Percentiles rank a stretch among this genome's conserved stretches.
Conservation (phyloP, 2,797 vertebrate genomes). For the Sphenopsis melanotis region DNA sequence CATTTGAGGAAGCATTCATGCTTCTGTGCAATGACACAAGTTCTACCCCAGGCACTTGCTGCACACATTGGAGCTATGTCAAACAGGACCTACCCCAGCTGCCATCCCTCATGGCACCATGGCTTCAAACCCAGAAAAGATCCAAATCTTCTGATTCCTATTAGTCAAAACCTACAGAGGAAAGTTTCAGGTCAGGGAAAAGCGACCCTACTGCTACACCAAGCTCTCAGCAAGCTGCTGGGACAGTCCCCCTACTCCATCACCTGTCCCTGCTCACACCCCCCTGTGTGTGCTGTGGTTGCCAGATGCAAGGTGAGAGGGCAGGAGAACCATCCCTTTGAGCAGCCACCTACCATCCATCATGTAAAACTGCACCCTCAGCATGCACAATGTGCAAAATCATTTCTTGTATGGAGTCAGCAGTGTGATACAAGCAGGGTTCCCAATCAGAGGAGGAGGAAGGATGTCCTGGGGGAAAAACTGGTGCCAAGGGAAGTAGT, state of each 20-base stretch:
- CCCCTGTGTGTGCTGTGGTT: not conserved
- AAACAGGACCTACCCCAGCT: not conserved
- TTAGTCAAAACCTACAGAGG: not conserved
- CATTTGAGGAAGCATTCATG: not conserved
- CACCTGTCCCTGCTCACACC: fast-evolving
- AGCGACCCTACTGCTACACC: fast-evolving
- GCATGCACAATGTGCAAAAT: not conserved
- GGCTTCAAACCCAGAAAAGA: not conserved
- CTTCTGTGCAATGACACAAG: not conserved
- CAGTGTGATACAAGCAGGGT: fast-evolving
- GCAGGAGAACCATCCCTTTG: not conserved
- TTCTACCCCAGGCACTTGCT: not conserved
- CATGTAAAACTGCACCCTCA: not conserved
- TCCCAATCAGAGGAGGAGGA: not conserved
- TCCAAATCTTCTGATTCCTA: not conserved
- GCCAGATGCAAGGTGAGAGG: not conserved
- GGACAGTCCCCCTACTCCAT: not conserved
- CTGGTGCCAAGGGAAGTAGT: not conserved
- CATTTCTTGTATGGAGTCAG: not conserved
- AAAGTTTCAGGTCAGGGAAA: not conserved
- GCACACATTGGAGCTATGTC: not conserved
- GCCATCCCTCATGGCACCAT: fast-evolving
- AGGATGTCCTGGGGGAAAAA: not conserved
- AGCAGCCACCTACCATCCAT: not conserved
- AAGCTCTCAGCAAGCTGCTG: not conserved